Evolutionary conservation across 1,140 invertebrate species (phyloP), one percentile per base, ranked within the genome.

Genomic region (Meloidogyne hapla): DNA sequence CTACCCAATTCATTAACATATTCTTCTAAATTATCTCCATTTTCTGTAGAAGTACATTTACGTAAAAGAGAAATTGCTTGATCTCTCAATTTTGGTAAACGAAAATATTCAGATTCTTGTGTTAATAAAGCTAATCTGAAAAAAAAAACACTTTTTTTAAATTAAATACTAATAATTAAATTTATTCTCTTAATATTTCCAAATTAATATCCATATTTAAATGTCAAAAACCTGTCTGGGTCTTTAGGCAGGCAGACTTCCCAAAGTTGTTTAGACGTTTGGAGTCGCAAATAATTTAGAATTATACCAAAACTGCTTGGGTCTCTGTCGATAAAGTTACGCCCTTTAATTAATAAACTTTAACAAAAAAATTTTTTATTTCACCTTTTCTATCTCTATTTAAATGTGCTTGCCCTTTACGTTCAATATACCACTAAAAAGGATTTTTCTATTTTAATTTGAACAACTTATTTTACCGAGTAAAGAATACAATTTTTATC

Each of bases 241-340:
- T 83, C 81, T 79, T 83, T 83, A 21, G 81, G 81, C 48, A 83
- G 56, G 66, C 80, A 81, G 3, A 70, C 74, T 74, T 83, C 81
- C 81, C 81, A 83, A 10, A 81, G 28, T 61, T 83, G 81, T 40
- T 80, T 82, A 15, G 76, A 28, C 18, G 23, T n/a, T 63, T 80
- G 82, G 12, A 83, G 80, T 68, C 94, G 88, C 38, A 97, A 88
- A 88, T 94, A 97, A 88, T 95, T 95, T 38, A 96, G 89, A 86
- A 97, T 94, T n/a, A 93, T 89, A 26, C 92, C 91, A 90, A 98
- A 98, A 68, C 79, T 80, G 40, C 66, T 33, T 23, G 81, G 83
- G 33, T 82, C 81, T 25, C 81, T 48, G 26, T 82, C 81, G 25
- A 82, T 82, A 21, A 82, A 82, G 61, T 74, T 79, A 3, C 68